These are phyloP conservation scores for Hydrozoanthus gracilis DNA, from an alignment of 92 coral and sea anemone species.

Conservation along the genomic window DNA sequence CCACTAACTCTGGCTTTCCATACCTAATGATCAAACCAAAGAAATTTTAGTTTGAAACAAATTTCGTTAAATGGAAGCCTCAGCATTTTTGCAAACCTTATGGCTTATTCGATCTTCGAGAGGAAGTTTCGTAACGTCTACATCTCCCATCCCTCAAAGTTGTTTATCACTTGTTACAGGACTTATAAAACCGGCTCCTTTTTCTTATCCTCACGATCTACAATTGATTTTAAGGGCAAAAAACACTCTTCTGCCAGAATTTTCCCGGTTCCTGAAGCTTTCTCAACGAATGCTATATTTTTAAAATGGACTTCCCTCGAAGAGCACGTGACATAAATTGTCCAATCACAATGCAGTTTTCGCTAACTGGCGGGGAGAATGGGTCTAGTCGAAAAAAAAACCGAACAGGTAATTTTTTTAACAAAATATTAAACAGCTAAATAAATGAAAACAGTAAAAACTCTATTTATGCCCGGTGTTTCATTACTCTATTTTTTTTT, in stretches of 20 bases:
- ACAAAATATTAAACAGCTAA: too few relatives aligned
- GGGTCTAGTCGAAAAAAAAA: not conserved
- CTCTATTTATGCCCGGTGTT: too few relatives aligned
- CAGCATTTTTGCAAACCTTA: conserved; percentile 63
- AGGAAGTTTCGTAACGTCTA: conserved; percentile 85
- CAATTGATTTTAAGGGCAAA: not conserved
- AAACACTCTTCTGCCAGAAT: not conserved
- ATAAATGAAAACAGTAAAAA: too few relatives aligned
- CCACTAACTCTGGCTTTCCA: conserved; percentile 99
- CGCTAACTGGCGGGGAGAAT: not conserved
- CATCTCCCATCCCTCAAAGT: conserved; percentile 79
- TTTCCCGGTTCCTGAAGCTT: conserved; percentile 45
- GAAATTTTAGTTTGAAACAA: not conserved
- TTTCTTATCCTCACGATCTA: not conserved
- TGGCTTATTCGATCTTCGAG: conserved; percentile 89
- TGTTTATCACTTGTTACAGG: conserved; percentile 13
- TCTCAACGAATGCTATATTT: conserved; percentile 49
- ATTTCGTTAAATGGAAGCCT: conserved; percentile 26
- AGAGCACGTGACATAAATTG: conserved; percentile 72
- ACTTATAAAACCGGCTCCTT: not conserved
- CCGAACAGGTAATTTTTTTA: too few relatives aligned
- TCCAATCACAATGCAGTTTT: conserved; percentile 74
- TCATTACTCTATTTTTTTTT: too few relatives aligned
- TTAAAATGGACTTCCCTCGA: conserved; percentile 81
- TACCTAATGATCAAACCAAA: conserved; percentile 67